These are phyloP conservation scores for Metopolophium dirhodum DNA, from an alignment of 1,140 invertebrate genomes.

Conservation along the genomic window DNA sequence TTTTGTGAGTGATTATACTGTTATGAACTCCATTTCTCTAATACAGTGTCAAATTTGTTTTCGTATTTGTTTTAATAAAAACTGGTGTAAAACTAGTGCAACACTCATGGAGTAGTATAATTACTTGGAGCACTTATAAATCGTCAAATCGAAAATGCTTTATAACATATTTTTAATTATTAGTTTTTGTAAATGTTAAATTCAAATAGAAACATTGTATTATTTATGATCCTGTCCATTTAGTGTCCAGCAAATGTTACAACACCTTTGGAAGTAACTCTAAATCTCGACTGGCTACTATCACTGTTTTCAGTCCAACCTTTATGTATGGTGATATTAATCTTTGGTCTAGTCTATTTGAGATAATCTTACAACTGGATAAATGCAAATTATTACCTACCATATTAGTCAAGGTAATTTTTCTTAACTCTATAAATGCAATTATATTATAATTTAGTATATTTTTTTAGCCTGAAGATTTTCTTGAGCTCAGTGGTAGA, in stretches of 20 bases:
- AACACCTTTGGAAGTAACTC: slow-evolving; percentile 78
- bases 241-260: slow-evolving; percentile 66
- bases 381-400: slow-evolving; percentile 84
- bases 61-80: no score
- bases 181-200: neutral
- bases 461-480: slow-evolving; percentile 87
- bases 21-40: no score
- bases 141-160: no score
- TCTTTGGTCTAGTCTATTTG: slow-evolving; percentile 93
- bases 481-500: slow-evolving; percentile 83
- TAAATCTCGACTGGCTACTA: slow-evolving; percentile 87
- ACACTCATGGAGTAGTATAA: no score
- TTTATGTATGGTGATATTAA: slow-evolving; percentile 92
- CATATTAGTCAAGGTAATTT: slow-evolving; percentile 67
- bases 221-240: slow-evolving; percentile 47
- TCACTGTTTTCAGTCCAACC: slow-evolving; percentile 82
- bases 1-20: no score
- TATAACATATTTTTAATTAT: neutral
- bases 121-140: no score
- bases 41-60: no score
- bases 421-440: neutral
- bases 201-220: neutral
- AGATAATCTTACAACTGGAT: slow-evolving; percentile 87
- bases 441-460: neutral
- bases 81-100: no score